Base-by-base conservation (phyloP, 2,113 vertebrate species). In the Clarias gariepinus region DNA sequence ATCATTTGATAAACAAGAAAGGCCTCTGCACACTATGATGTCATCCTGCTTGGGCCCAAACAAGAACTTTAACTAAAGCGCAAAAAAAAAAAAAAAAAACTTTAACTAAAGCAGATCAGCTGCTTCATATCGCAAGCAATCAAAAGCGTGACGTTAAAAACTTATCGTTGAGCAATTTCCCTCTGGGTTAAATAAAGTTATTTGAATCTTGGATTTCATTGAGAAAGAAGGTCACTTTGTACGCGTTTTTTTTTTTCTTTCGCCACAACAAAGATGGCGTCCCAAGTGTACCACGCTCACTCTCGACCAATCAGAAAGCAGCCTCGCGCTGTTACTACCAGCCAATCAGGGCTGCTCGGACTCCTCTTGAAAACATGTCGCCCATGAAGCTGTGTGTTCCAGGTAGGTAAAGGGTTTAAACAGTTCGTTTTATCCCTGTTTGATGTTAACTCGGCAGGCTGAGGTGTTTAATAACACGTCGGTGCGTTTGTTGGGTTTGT, bases 351-450 rank as follows among this genome's bases (percentile, higher is more conserved):
- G 23, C 0, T 1, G 13, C 0, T 0, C 1, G 60, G 79, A 30
- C 41, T 90, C 92, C 93, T 90, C 91, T 93, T 91, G 90, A 90
- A 93, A 95, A 94, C 93, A 96, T 95, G 94, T 95, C 95, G 91
- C 94, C 95, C 87, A 93, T 93, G 93, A 95, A 94, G 93, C 92
- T 96, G 93, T 95, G 94, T 94, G 94, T 95, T 93, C 95, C 95
- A 90, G 95, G 95, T 95, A 83, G 90, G 94, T 90, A 47, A 23
- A n/a, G 13, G 66, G 19, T 58, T 21, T 36, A 53, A 19, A 36
- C n/a, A 16, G 8, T 1, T n/a, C n/a, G 0, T 1, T 19, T 30
- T 78, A 1, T 30, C 25, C 0, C 13, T 15, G 23, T 68, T 68
- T 61, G 10, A 16, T 12, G 61, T 19, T 21, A 19, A 52, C 4